A percentile compares a stretch with the other conserved stretches of the same genome.
These are phyloP conservation scores for Philopedon plagiatum DNA, from an alignment of 2,888 invertebrate species.

Conservation along the genomic window DNA sequence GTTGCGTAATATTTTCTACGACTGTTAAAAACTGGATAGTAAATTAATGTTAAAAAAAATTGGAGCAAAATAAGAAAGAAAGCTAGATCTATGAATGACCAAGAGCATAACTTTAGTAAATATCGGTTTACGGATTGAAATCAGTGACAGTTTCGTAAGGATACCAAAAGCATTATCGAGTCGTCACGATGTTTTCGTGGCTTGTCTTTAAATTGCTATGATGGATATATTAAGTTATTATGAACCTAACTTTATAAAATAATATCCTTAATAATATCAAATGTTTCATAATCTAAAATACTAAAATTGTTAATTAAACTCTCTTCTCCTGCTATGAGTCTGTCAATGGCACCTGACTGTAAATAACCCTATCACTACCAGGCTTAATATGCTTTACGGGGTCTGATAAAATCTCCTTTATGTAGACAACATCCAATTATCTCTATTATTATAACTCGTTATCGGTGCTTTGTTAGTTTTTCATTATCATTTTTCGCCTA, in stretches of 20 bases:
- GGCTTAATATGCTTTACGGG: constrained; percentile 22
- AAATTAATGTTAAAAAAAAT: no score
- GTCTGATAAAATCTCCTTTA: constrained; percentile 11
- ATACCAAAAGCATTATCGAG: not conserved
- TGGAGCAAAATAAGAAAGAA: no score
- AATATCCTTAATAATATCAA: constrained; percentile 1
- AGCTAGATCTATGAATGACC: no score
- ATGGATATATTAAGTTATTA: not conserved
- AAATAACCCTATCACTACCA: constrained; percentile 47
- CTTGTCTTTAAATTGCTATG: not conserved
- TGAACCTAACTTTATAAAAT: not conserved
- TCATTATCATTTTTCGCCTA: no score
- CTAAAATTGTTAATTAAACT: constrained; percentile 14
- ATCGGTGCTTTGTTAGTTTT: not conserved
- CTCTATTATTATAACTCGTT: not conserved
- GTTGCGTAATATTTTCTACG: no score
- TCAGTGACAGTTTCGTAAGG: no score
- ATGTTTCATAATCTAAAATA: constrained; percentile 3
- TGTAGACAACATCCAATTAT: not conserved
- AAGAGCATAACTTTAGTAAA: no score
- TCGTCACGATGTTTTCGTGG: not conserved
- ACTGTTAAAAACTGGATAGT: no score
- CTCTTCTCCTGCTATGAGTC: constrained; percentile 27
- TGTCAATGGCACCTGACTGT: constrained; percentile 34
- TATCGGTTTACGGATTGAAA: no score